Conservation (phyloP, 1,140 invertebrate genomes). For the Andricus grossulariae region DNA sequence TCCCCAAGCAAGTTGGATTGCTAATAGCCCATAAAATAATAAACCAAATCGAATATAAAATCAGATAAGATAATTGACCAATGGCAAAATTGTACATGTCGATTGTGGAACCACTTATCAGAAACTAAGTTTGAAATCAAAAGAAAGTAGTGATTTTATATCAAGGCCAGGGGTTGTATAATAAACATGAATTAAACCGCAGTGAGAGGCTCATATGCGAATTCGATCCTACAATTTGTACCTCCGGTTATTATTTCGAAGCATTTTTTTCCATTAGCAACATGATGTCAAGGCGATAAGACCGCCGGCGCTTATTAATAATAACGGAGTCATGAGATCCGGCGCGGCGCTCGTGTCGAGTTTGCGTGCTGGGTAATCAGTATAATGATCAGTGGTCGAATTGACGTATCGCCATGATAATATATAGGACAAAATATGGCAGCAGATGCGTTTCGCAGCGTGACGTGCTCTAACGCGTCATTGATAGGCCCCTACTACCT, state of each 20-base stretch:
- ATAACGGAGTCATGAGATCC: slow-evolving; percentile 58
- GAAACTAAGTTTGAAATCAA: too few species aligned
- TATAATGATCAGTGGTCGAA: slow-evolving; percentile 68
- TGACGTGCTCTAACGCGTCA: slow-evolving; percentile 69
- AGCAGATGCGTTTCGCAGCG: slow-evolving; percentile 67
- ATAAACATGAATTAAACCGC: background rate
- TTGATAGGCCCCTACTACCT: slow-evolving; percentile 63
- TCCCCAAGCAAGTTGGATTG: too few species aligned
- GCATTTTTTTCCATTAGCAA: slow-evolving; percentile 27
- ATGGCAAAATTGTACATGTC: too few species aligned
- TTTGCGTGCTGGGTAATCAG: slow-evolving; percentile 61
- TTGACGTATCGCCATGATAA: slow-evolving; percentile 68
- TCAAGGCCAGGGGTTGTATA: background rate
- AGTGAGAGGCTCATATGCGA: background rate
- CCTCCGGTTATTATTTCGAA: slow-evolving; percentile 23
- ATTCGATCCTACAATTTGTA: slow-evolving; percentile 25
- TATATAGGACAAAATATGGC: slow-evolving; percentile 62
- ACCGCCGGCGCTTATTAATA: slow-evolving; percentile 60
- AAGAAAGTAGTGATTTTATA: background rate
- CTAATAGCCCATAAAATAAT: too few species aligned
- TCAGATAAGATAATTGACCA: too few species aligned
- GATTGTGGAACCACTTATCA: too few species aligned
- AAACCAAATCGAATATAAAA: too few species aligned
- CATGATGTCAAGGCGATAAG: slow-evolving; percentile 34
- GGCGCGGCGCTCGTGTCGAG: slow-evolving; percentile 42